phyloP scores from a whole-genome alignment of 2,888 invertebrate species.

The Acanthosepion esculentum region DNA sequence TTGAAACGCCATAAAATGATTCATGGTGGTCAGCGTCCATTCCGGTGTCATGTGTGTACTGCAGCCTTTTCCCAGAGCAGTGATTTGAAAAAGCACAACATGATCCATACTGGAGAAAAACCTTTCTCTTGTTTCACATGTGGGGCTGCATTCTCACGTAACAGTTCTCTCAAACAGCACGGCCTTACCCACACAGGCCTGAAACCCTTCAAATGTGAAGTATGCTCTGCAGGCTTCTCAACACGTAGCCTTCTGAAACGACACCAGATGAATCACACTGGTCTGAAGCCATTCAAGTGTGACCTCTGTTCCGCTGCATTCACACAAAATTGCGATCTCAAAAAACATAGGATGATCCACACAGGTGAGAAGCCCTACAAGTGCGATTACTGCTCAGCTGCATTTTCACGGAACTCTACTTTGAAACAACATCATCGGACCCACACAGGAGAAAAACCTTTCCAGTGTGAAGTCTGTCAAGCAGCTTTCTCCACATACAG shows the following conservation, averaged over 20 bases:
- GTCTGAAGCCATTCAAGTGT: constrained; percentile 43
- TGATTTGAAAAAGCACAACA: constrained; percentile 39
- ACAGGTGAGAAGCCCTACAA: constrained; percentile 44
- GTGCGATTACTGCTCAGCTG: constrained; percentile 2
- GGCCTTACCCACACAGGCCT: constrained; percentile 36
- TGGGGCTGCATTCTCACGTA: constrained; percentile 4
- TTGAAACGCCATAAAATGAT: constrained; percentile 38
- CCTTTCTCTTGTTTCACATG: constrained; percentile 35
- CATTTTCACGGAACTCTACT: constrained; percentile 24
- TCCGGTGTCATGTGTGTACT: neutral
- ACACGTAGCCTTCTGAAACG: constrained; percentile 36
- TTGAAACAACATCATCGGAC: constrained; percentile 38
- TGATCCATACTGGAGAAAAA: constrained; percentile 45
- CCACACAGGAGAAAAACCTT: constrained; percentile 42
- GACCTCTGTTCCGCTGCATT: neutral
- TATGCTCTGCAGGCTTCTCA: neutral
- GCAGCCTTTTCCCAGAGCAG: constrained; percentile 33
- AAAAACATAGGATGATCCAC: constrained; percentile 40
- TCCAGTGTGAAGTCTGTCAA: constrained; percentile 34
- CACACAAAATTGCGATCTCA: neutral
- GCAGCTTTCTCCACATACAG: constrained; percentile 35
- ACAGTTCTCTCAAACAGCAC: constrained; percentile 41
- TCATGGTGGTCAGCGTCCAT: constrained; percentile 21
- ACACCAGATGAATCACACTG: constrained; percentile 39
- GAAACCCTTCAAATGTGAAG: constrained; percentile 42